Conservation (phyloP, 92 coral and sea anemone species). For the Muricea muricata region DNA sequence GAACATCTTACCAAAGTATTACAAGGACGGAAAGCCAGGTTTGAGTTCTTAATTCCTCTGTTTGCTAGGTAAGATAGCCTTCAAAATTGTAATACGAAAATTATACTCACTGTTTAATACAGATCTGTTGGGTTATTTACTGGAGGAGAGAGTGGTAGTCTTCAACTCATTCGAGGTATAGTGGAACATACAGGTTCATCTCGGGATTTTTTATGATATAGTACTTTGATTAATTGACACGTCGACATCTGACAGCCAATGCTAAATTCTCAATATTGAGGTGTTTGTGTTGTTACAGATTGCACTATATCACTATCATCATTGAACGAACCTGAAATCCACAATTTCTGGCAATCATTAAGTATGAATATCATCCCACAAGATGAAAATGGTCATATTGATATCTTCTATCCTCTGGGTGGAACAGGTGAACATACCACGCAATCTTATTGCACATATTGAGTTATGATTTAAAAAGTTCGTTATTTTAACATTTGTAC, state of each 20-base stretch:
- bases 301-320: conserved; percentile 64
- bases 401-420: conserved; percentile 86
- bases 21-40: conserved; percentile 90
- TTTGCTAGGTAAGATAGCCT: too few relatives aligned
- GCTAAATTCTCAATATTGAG: too few relatives aligned
- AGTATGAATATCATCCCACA: conserved; percentile 67
- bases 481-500: too few relatives aligned
- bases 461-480: not conserved
- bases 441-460: not conserved
- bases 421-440: conserved; percentile 73
- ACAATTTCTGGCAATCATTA: conserved; percentile 86
- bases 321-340: conserved; percentile 73
- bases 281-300: conserved; percentile 54
- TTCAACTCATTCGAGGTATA: conserved; percentile 81
- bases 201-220: too few relatives aligned
- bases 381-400: conserved; percentile 84
- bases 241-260: too few relatives aligned
- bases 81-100: too few relatives aligned
- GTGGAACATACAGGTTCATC: not conserved
- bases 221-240: too few relatives aligned
- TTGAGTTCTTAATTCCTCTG: not conserved
- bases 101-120: not conserved
- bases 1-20: conserved; percentile 73
- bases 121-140: conserved; percentile 82
- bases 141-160: conserved; percentile 75